A percentile compares a stretch with the other conserved stretches of the same genome.
Conservation (phyloP, 2,888 invertebrate species). For the Andrena praecox region DNA sequence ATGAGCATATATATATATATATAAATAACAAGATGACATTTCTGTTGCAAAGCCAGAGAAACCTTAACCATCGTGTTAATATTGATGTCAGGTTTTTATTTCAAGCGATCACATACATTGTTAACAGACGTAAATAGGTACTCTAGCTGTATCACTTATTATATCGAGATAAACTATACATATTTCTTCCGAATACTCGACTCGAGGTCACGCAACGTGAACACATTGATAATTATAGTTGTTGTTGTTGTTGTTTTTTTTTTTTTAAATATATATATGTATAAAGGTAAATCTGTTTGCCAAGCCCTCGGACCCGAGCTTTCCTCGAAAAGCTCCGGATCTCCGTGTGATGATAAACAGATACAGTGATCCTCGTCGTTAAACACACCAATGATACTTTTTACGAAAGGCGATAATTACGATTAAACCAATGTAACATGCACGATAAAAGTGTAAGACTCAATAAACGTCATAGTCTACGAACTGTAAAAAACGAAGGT, state of each 20-base stretch:
- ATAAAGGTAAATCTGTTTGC: slow-evolving; percentile 49
- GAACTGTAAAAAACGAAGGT: slow-evolving; percentile 22
- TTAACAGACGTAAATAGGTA: slow-evolving; percentile 81
- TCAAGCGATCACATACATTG: slow-evolving; percentile 81
- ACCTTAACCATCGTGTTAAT: slow-evolving; percentile 13
- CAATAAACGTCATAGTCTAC: slow-evolving; percentile 41
- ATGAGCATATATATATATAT: not conserved
- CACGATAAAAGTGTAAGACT: slow-evolving; percentile 40
- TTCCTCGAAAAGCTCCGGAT: slow-evolving; percentile 9
- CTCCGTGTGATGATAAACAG: slow-evolving; percentile 7
- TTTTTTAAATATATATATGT: slow-evolving; percentile 22
- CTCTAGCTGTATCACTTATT: slow-evolving; percentile 72
- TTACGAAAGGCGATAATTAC: slow-evolving; percentile 22
- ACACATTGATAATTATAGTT: slow-evolving; percentile 70
- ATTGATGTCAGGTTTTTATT: slow-evolving; percentile 77
- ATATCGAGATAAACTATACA: slow-evolving; percentile 72
- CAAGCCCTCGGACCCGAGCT: slow-evolving; percentile 33
- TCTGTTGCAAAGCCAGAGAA: not conserved
- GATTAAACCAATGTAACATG: slow-evolving; percentile 37
- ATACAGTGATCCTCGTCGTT: slow-evolving; percentile 10
- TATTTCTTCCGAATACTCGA: slow-evolving; percentile 67
- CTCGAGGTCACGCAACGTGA: slow-evolving; percentile 70
- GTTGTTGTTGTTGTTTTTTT: no score
- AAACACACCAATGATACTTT: slow-evolving; percentile 1
- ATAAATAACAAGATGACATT: not conserved